These are phyloP conservation scores for Tetrao urogallus DNA, from an alignment of 2,113 vertebrate genomes.

Conservation along the genomic window DNA sequence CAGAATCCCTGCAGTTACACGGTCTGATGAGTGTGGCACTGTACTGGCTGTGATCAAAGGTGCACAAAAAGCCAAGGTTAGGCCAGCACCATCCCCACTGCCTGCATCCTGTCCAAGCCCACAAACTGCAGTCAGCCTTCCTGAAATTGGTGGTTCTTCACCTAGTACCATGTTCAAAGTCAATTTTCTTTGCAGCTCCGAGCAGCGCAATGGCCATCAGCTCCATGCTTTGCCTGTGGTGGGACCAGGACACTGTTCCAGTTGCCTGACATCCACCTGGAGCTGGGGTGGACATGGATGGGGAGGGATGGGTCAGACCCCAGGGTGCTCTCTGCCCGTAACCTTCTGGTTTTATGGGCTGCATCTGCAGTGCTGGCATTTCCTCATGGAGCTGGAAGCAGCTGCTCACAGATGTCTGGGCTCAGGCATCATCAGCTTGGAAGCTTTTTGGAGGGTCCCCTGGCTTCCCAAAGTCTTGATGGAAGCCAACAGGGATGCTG, in stretches of 20 bases:
- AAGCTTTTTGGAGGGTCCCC: neutral
- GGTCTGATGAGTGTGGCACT: neutral
- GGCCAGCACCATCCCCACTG: neutral
- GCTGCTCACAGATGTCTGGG: neutral
- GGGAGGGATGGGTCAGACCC: neutral
- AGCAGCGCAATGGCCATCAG: neutral
- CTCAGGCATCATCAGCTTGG: fast-evolving
- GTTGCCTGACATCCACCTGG: neutral
- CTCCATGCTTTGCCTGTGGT: fast-evolving
- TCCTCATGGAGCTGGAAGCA: neutral
- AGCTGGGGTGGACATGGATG: neutral
- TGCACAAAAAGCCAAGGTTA: neutral
- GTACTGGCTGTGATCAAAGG: neutral
- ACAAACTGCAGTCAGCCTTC: neutral
- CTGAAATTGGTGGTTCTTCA: neutral
- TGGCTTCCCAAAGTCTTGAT: neutral
- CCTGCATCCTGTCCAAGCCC: neutral
- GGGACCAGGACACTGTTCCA: neutral
- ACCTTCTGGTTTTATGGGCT: neutral
- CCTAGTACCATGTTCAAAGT: neutral
- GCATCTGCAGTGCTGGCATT: neutral
- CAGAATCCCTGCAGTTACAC: too few species aligned
- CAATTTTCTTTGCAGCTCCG: neutral
- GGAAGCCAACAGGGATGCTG: neutral
- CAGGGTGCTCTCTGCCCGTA: neutral